Evolutionary conservation across 2,113 vertebrate species (phyloP).

Genomic region (Dendropsophus ebraccatus): DNA sequence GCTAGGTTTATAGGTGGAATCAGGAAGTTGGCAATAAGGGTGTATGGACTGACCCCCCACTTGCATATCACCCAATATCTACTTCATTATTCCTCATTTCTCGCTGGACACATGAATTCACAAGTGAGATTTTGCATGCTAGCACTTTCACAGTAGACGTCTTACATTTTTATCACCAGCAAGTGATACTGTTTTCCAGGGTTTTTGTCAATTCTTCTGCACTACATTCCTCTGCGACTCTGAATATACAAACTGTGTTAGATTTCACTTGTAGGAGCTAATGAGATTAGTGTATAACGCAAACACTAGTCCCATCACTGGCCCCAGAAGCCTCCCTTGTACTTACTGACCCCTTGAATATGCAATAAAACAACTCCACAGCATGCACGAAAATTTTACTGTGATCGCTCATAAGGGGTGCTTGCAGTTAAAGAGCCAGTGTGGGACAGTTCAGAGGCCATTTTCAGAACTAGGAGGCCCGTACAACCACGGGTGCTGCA

Average conservation of each 20-base stretch:
- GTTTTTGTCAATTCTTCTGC: background rate
- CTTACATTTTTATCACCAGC: background rate
- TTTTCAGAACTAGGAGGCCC: no score
- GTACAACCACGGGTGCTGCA: no score
- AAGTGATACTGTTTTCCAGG: background rate
- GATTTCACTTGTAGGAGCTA: conserved; percentile 1
- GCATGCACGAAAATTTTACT: no score
- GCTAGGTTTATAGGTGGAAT: no score
- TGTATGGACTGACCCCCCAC: no score
- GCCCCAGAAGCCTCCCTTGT: background rate
- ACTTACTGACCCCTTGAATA: background rate
- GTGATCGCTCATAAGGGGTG: no score
- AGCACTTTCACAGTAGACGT: background rate
- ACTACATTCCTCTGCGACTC: background rate
- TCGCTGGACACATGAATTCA: no score
- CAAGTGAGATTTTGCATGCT: background rate
- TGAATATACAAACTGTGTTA: background rate
- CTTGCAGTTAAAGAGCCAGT: no score
- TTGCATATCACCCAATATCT: no score
- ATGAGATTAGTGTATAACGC: background rate
- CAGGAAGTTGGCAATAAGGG: no score
- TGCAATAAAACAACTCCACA: background rate
- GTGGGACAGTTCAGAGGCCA: no score
- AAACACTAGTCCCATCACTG: background rate
- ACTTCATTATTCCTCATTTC: no score